Conservation (phyloP, 2,888 invertebrate species). For the Rhaphigaster nebulosa region DNA sequence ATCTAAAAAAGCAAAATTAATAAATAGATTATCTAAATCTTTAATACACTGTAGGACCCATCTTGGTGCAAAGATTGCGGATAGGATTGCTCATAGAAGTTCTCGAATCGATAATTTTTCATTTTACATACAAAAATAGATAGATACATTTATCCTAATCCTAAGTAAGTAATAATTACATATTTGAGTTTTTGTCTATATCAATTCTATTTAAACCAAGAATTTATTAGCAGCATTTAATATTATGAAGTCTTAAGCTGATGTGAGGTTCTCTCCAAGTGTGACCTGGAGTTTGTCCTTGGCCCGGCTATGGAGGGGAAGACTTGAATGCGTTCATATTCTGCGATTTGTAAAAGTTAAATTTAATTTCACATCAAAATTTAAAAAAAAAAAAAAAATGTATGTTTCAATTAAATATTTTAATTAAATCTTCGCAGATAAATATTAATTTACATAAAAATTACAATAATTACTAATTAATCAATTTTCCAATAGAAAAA, state of each 20-base stretch:
- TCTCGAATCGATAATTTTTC: too few species aligned
- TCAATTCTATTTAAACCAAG: neutral
- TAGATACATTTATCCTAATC: too few species aligned
- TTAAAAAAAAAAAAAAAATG: neutral
- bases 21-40: too few species aligned
- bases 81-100: too few species aligned
- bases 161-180: too few species aligned
- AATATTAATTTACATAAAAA: too few species aligned
- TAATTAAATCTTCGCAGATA: neutral
- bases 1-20: too few species aligned
- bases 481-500: neutral
- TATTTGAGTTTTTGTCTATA: too few species aligned
- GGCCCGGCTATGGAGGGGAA: neutral
- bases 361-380: neutral
- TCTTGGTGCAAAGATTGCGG: too few species aligned
- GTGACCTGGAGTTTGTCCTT: slow-evolving; percentile 27
- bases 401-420: neutral
- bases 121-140: too few species aligned
- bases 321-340: neutral
- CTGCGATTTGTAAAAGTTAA: neutral
- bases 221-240: neutral
- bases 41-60: too few species aligned
- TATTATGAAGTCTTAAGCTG: neutral
- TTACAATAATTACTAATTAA: neutral
- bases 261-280: neutral